Evolutionary conservation across 2,797 vertebrate genomes (phyloP).

Genomic region (Scarus forsteni): DNA sequence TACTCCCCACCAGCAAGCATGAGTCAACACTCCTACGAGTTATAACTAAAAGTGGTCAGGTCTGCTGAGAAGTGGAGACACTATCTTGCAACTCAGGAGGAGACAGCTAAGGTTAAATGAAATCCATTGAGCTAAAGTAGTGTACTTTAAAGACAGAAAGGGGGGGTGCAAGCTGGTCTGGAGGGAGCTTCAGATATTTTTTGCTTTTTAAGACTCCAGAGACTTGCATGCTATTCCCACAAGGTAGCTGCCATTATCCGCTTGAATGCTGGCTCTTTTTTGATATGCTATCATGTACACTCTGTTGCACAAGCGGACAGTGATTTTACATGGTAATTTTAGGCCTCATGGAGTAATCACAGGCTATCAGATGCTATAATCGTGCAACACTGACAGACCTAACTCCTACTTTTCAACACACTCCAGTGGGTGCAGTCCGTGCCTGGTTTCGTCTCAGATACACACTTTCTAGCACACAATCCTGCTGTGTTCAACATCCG

Average conservation of each 20-base stretch:
- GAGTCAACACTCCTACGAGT: conserved; percentile 67
- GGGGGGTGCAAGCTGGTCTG: conserved; percentile 43
- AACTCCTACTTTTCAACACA: conserved; percentile 47
- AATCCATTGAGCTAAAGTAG: conserved; percentile 61
- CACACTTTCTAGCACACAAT: conserved; percentile 37
- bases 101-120: conserved; percentile 69
- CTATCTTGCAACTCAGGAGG: conserved; percentile 51
- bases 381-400: conserved; percentile 42
- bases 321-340: conserved; percentile 61
- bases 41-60: conserved; percentile 33
- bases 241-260: conserved; percentile 32
- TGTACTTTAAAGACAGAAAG: conserved; percentile 45
- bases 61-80: conserved; percentile 55
- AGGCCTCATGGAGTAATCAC: conserved; percentile 63
- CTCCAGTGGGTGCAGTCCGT: conserved; percentile 36
- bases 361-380: conserved; percentile 64
- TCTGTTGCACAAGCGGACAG: conserved; percentile 43
- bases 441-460: conserved; percentile 37
- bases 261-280: conserved; percentile 42
- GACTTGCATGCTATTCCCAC: conserved; percentile 16
- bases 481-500: conserved; percentile 39
- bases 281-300: conserved; percentile 40
- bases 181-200: conserved; percentile 51
- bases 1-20: conserved; percentile 26
- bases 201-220: conserved; percentile 26